Percentiles rank a stretch among this genome's conserved stretches.
Conservation (phyloP, 92 coral and sea anemone genomes). For the Desmophyllum pertusum region DNA sequence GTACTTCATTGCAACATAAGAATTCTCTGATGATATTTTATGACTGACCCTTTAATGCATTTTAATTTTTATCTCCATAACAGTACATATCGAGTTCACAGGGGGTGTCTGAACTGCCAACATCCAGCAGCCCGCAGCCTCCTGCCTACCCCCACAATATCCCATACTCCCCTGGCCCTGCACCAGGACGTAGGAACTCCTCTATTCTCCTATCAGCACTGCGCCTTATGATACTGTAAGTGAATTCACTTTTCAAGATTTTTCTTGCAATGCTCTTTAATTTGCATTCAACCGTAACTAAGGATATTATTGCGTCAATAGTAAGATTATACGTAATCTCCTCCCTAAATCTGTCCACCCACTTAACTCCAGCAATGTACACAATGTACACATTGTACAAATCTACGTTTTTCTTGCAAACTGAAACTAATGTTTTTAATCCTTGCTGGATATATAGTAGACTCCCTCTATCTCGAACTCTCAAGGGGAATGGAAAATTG, state of each 20-base stretch:
- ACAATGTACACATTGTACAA: too few relatives aligned
- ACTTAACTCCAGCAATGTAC: too few relatives aligned
- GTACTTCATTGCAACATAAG: background rate
- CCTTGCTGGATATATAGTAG: too few relatives aligned
- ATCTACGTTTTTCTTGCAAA: too few relatives aligned
- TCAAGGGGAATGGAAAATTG: too few relatives aligned
- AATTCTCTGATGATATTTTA: background rate
- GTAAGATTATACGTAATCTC: background rate
- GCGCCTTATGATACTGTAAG: constrained; percentile 64
- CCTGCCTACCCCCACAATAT: constrained; percentile 75
- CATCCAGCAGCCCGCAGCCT: constrained; percentile 71
- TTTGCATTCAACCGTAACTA: background rate
- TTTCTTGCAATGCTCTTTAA: too few relatives aligned
- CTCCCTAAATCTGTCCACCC: background rate
- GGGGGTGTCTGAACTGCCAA: constrained; percentile 40
- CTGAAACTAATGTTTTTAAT: too few relatives aligned
- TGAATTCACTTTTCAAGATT: background rate
- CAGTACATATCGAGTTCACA: constrained; percentile 23
- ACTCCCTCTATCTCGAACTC: too few relatives aligned
- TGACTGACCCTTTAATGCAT: background rate
- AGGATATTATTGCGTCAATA: background rate
- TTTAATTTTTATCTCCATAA: background rate
- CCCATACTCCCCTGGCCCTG: constrained; percentile 58
- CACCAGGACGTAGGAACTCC: constrained; percentile 30
- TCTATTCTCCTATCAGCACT: constrained; percentile 47